Conservation (phyloP, 2,797 vertebrate genomes). For the Sebastolobus alascanus region DNA sequence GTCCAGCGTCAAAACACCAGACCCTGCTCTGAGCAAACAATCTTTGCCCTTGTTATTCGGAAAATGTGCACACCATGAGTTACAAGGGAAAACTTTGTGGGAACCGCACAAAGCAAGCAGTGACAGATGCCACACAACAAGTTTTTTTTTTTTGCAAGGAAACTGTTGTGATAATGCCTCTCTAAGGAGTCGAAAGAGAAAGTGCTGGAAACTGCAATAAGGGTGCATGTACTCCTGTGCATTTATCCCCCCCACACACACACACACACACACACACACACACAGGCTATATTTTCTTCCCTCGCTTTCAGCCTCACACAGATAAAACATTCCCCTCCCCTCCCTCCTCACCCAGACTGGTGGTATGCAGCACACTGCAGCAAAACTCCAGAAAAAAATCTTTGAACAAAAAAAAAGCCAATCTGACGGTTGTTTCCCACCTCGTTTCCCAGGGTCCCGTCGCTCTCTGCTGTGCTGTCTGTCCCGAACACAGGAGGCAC, state of each 20-base stretch:
- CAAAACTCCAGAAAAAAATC: slow-evolving; percentile 69
- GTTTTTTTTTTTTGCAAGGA: slow-evolving; percentile 48
- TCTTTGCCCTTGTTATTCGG: slow-evolving; percentile 25
- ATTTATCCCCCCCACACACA: slow-evolving; percentile 34
- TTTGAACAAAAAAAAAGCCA: slow-evolving; percentile 28
- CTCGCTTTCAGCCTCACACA: slow-evolving; percentile 40
- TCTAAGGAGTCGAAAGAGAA: slow-evolving; percentile 56
- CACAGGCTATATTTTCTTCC: slow-evolving; percentile 31
- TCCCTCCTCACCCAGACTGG: slow-evolving; percentile 74
- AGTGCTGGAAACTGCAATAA: slow-evolving; percentile 64
- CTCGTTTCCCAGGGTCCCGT: slow-evolving; percentile 62
- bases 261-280: neutral
- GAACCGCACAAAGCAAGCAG: slow-evolving; percentile 24
- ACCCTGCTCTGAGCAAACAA: slow-evolving; percentile 26
- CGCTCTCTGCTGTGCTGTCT: slow-evolving; percentile 48
- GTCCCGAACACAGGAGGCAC: slow-evolving; percentile 62
- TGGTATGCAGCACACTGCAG: slow-evolving; percentile 84
- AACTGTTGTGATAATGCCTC: slow-evolving; percentile 63
- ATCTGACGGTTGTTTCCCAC: slow-evolving; percentile 69
- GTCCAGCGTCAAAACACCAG: slow-evolving; percentile 28
- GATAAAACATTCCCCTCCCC: slow-evolving; percentile 71
- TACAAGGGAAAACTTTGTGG: slow-evolving; percentile 43
- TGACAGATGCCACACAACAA: slow-evolving; percentile 44
- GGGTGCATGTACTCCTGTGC: slow-evolving; percentile 45
- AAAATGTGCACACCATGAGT: slow-evolving; percentile 17